These are phyloP conservation scores for Crocallis elinguaria DNA, from an alignment of 2,888 invertebrate genomes.

Conservation along the genomic window DNA sequence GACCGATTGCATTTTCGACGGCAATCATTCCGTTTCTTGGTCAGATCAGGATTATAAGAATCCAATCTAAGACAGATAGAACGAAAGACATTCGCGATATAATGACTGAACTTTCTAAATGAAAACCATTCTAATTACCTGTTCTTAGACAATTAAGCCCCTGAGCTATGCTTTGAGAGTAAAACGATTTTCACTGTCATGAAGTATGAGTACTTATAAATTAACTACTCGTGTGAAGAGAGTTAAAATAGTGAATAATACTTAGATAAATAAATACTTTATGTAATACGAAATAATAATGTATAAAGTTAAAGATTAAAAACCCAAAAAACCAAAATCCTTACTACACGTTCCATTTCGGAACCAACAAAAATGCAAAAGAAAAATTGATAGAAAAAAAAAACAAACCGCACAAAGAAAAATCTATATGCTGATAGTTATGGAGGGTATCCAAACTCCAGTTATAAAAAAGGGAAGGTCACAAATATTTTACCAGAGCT, in stretches of 20 bases:
- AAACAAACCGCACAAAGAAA: conserved; percentile 36
- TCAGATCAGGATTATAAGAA: background rate
- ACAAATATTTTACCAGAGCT: conserved; percentile 38
- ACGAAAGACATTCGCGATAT: background rate
- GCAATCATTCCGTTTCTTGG: conserved; percentile 1
- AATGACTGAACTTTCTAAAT: background rate
- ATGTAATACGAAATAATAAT: conserved; percentile 9
- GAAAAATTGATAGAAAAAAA: conserved; percentile 30
- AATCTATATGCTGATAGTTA: conserved; percentile 33
- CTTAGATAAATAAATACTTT: conserved; percentile 12
- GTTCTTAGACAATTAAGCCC: conserved; percentile 17
- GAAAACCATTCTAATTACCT: conserved; percentile 21
- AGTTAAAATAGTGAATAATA: background rate
- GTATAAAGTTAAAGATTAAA: conserved; percentile 24
- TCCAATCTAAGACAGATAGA: background rate
- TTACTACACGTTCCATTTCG: conserved; percentile 27
- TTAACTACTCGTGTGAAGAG: background rate
- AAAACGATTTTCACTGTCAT: conserved; percentile 26
- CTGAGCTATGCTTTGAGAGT: conserved; percentile 24
- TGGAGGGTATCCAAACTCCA: conserved; percentile 37
- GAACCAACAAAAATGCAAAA: conserved; percentile 34
- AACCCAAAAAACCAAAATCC: conserved; percentile 32
- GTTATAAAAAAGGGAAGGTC: conserved; percentile 33
- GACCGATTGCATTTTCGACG: conserved; percentile 14
- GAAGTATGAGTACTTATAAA: conserved; percentile 5